Conservation (phyloP, 2,797 vertebrate genomes). For the Sebastes matsubarae region DNA sequence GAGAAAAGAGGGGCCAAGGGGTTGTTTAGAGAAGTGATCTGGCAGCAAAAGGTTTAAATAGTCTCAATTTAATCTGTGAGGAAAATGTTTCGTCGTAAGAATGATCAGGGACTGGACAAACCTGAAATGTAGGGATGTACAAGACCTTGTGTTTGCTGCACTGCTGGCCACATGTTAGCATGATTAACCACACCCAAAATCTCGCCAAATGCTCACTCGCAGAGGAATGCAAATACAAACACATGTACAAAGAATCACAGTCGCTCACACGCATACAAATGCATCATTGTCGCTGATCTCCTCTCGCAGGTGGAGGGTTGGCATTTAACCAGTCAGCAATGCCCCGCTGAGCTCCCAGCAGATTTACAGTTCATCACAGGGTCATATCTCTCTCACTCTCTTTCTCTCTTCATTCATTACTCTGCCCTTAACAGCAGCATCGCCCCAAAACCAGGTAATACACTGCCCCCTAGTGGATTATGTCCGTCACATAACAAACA, state of each 20-base stretch:
- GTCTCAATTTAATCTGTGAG: constrained; percentile 52
- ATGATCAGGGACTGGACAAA: constrained; percentile 13
- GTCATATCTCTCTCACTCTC: constrained; percentile 76
- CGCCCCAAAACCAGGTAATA: constrained; percentile 39
- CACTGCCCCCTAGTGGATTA: constrained; percentile 74
- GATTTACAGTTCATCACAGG: constrained; percentile 82
- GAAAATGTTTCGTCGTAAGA: constrained; percentile 34
- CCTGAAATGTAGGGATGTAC: constrained; percentile 4
- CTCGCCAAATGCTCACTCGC: background rate
- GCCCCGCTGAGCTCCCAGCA: constrained; percentile 72
- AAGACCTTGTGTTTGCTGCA: background rate
- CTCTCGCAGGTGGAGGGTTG: constrained; percentile 73
- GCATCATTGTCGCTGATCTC: constrained; percentile 59
- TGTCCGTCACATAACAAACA: background rate
- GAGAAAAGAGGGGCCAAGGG: constrained; percentile 16
- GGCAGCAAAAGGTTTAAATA: constrained; percentile 49
- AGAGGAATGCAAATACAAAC: constrained; percentile 27
- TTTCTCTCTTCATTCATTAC: constrained; percentile 60
- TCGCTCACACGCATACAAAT: constrained; percentile 33
- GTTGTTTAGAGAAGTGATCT: constrained; percentile 68
- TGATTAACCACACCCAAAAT: constrained; percentile 36
- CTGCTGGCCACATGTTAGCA: constrained; percentile 25
- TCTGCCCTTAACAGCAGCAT: constrained; percentile 4
- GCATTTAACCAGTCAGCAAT: constrained; percentile 76
- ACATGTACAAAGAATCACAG: constrained; percentile 13